phyloP scores from a whole-genome alignment of 2,113 vertebrate species.

The Halichoeres trimaculatus region DNA sequence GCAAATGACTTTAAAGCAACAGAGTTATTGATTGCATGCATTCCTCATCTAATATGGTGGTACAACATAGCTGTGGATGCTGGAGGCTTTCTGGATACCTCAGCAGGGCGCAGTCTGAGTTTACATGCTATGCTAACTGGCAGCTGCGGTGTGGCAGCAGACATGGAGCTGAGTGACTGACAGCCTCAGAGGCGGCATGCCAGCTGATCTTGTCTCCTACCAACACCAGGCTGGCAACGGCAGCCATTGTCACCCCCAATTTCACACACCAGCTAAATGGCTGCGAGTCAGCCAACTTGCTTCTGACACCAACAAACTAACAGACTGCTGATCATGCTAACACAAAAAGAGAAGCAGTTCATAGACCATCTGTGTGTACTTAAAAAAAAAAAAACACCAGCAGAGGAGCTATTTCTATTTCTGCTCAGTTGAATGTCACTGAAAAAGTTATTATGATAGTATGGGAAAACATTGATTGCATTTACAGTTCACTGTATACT shows the following conservation, averaged over 20 bases:
- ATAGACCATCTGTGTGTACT: slow-evolving; percentile 4
- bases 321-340: slow-evolving; percentile 28
- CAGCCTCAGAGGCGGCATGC: slow-evolving; percentile 73
- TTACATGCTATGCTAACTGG: slow-evolving; percentile 57
- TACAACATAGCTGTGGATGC: slow-evolving; percentile 36
- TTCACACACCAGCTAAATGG: slow-evolving; percentile 89
- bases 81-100: slow-evolving; percentile 44
- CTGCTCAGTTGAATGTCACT: slow-evolving; percentile 18
- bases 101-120: slow-evolving; percentile 42
- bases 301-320: slow-evolving; percentile 28
- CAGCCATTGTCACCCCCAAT: slow-evolving; percentile 84
- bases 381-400: not conserved
- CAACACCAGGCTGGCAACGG: slow-evolving; percentile 73
- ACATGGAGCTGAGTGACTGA: slow-evolving; percentile 80
- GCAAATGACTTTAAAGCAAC: not conserved
- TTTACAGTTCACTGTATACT: slow-evolving; percentile 39
- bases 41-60: slow-evolving; percentile 13
- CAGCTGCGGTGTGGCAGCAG: slow-evolving; percentile 61
- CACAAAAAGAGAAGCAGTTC: not conserved
- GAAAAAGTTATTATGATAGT: slow-evolving; percentile 1
- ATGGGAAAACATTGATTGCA: slow-evolving; percentile 1
- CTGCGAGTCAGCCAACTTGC: slow-evolving; percentile 60
- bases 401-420: not conserved
- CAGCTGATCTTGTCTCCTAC: slow-evolving; percentile 78
- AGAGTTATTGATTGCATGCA: slow-evolving; percentile 10